Evolutionary conservation across 2,113 vertebrate species (phyloP).

Genomic region (Eptesicus fuscus): DNA sequence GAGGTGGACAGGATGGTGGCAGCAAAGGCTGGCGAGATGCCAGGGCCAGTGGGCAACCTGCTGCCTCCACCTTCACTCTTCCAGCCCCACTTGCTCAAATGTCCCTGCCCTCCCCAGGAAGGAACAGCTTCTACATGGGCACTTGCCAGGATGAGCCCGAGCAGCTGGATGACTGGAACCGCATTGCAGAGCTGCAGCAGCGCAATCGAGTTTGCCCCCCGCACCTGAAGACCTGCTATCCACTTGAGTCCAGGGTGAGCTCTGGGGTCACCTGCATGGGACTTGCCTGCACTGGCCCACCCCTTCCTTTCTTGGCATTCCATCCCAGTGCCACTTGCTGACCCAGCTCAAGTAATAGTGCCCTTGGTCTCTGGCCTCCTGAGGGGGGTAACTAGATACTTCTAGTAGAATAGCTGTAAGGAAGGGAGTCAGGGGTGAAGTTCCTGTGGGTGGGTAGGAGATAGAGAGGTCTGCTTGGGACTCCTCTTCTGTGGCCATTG

Average conservation of each 20-base stretch:
- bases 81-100: too few relatives aligned
- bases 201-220: conserved; percentile 89
- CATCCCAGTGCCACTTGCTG: neutral
- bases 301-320: neutral
- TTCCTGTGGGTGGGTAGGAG: neutral
- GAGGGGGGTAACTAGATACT: neutral
- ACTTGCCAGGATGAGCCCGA: conserved; percentile 92
- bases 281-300: neutral
- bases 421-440: neutral
- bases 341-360: neutral
- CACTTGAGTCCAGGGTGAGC: conserved; percentile 90
- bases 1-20: neutral
- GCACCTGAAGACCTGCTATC: conserved; percentile 94
- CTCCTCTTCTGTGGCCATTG: rapidly evolving
- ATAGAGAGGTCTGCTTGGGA: neutral
- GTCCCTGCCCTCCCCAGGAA: conserved; percentile 51
- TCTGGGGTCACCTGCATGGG: rapidly evolving
- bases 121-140: conserved; percentile 81
- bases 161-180: conserved; percentile 88
- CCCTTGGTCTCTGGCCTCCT: neutral
- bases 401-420: neutral
- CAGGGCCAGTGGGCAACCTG: neutral
- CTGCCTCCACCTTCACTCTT: neutral
- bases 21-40: neutral
- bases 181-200: conserved; percentile 92